Evolutionary conservation across 2,113 vertebrate species (phyloP).

Genomic region (chimpanzee (Pan troglodytes)): NHGRI_mPanTro3-v2.1_pri NC_072398.2:118398501-118399000

Average conservation of each 20-base stretch:
- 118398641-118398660: conserved; percentile 1
- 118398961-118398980: background rate
- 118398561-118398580: background rate
- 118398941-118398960: background rate
- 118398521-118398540: background rate
- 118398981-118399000: background rate
- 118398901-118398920: background rate
- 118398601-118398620: background rate
- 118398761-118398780: conserved; percentile 75
- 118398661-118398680: conserved; percentile 11
- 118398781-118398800: conserved; percentile 76
- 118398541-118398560: background rate
- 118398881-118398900: conserved; percentile 45
- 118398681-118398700: conserved; percentile 61
- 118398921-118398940: background rate
- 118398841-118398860: conserved; percentile 55
- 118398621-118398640: conserved; percentile 47
- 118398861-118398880: conserved; percentile 58
- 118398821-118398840: conserved; percentile 57
- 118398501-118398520: background rate
- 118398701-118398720: conserved; percentile 70
- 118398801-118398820: conserved; percentile 55
- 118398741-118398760: conserved; percentile 81
- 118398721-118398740: conserved; percentile 78
- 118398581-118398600: background rate